Evolutionary conservation across 1,140 invertebrate genomes (phyloP), one percentile per base, ranked within the genome.

Genomic region (Trypoxylus dichotomus): DNA sequence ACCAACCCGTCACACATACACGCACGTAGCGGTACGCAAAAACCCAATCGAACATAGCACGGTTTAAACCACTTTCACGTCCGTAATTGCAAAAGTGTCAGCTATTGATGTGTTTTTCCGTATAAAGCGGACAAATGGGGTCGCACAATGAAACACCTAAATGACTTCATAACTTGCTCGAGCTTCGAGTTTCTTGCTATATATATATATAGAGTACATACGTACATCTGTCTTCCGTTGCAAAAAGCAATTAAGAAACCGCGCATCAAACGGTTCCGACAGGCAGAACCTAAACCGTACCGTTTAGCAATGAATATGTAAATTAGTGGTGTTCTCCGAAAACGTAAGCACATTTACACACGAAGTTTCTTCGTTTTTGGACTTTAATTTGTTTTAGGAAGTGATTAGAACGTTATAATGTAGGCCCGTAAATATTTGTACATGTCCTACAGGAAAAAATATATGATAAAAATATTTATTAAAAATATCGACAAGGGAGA

Each of bases 61-160:
- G n/a, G 43, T 1, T 27, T 63, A 63, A 63, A 63, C 60, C 60
- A 63, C 60, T 63, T 63, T 63, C 60, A 11, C 19, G 60, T 25
- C 60, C 60, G 60, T 63, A 63, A 63, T 63, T 63, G 60, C 60
- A 24, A 63, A 63, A 63, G 60, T 63, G 60, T 63, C 60, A 63
- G 60, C 60, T 63, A 63, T 63, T 63, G 60, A 63, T 63, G 60
- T 63, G 60, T 63, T 63, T 63, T 24, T 58, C 60, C 60, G 60
- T 63, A 63, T 24, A 63, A 63, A 63, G 60, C 60, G 25, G 60
- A 24, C 60, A 24, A 63, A 63, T 19, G n/a, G 21, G 60, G 60
- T 63, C 60, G 60, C 21, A 11, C 19, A 25, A 58, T 27, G 60
- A 24, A 21, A 63, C n/a, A 24, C 60, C 60, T 63, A 63, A 63